Conservation (phyloP, 30 jellyfish, hydroid and myxozoan species). For the Phacellophora camtschatica region DNA sequence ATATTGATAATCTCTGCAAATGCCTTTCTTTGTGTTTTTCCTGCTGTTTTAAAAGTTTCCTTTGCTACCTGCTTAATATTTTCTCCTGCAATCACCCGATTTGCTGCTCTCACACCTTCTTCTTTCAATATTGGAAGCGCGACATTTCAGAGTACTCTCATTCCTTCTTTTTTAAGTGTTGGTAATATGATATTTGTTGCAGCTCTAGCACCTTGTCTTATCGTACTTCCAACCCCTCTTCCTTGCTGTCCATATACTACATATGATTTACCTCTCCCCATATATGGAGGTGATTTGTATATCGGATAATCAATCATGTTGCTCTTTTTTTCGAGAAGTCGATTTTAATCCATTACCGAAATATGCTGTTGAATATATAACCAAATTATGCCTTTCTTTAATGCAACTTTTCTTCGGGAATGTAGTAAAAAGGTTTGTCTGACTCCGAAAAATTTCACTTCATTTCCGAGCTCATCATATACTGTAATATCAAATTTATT, state of each 20-base stretch:
- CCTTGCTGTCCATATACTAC: no score
- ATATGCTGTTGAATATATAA: no score
- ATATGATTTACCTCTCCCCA: no score
- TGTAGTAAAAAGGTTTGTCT: not conserved
- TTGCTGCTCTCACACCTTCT: not conserved
- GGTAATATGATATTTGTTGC: not conserved
- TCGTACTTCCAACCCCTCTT: no score
- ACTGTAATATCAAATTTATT: not conserved
- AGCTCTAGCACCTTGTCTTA: not conserved
- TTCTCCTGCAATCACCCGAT: not conserved
- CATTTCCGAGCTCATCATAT: not conserved
- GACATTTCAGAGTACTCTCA: no score
- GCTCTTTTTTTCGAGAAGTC: no score
- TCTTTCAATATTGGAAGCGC: no score
- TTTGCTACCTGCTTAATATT: not conserved
- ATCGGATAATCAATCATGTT: no score
- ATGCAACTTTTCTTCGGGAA: not conserved
- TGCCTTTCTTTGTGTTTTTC: not conserved
- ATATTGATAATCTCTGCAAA: no score
- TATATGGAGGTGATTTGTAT: no score
- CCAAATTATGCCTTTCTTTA: not conserved
- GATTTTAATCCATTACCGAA: no score
- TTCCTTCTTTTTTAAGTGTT: no score
- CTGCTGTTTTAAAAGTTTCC: not conserved
- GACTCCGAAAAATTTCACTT: not conserved